Evolutionary conservation across 2,888 invertebrate species (phyloP).

Genomic region (Odontomyia ornata): DNA sequence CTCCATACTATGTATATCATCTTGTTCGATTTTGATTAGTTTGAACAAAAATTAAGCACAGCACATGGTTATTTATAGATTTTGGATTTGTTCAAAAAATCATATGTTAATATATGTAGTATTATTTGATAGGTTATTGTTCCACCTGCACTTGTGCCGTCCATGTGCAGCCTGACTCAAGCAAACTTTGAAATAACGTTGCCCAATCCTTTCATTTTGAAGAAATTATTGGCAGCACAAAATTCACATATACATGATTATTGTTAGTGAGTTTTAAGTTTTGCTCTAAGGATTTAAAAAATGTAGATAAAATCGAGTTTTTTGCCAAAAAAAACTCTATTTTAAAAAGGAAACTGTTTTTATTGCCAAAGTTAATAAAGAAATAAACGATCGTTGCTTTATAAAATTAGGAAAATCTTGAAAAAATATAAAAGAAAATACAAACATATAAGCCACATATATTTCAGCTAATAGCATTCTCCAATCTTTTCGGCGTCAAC

Average conservation of each 20-base stretch:
- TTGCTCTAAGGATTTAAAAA: conserved; percentile 33
- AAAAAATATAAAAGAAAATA: conserved; percentile 9
- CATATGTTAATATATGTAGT: conserved; percentile 37
- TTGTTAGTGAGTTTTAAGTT: conserved; percentile 42
- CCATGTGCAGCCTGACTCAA: conserved; percentile 85
- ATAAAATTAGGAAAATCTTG: conserved; percentile 10
- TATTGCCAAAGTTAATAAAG: conserved; percentile 5
- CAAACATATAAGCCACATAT: conserved; percentile 6
- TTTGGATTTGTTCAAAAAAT: conserved; percentile 31
- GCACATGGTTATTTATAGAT: conserved; percentile 36
- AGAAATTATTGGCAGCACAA: conserved; percentile 50
- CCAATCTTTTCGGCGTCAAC: not conserved
- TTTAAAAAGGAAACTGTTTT: conserved; percentile 13
- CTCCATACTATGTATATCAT: conserved; percentile 6
- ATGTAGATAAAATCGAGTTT: conserved; percentile 19
- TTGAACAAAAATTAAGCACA: conserved; percentile 30
- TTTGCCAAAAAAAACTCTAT: not conserved
- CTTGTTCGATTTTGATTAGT: conserved; percentile 11
- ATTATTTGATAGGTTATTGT: conserved; percentile 26
- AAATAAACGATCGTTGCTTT: conserved; percentile 12
- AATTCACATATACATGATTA: conserved; percentile 48
- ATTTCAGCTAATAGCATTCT: not conserved
- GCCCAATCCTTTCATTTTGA: conserved; percentile 78
- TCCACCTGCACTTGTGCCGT: conserved; percentile 78
- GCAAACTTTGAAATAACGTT: conserved; percentile 85